Conservation (phyloP, 2,888 invertebrate species). For the Acanthococcus lagerstroemiae region DNA sequence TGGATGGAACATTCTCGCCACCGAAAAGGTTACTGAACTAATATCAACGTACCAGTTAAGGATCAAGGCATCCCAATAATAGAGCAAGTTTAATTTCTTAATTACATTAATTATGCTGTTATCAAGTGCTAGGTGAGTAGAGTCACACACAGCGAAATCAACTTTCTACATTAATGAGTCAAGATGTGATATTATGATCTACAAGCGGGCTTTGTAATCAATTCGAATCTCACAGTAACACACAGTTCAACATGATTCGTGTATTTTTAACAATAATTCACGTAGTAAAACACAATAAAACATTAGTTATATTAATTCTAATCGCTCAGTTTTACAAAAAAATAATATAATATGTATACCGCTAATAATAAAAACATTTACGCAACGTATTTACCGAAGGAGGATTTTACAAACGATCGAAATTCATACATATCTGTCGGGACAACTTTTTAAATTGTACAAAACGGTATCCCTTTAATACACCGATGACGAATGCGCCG, state of each 20-base stretch:
- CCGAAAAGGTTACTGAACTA: too few species aligned
- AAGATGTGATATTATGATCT: neutral
- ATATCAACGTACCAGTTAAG: too few species aligned
- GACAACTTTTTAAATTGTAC: conserved; percentile 5
- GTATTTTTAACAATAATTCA: conserved; percentile 30
- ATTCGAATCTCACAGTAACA: neutral
- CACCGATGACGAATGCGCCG: conserved; percentile 10
- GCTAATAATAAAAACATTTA: conserved; percentile 21
- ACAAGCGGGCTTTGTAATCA: neutral
- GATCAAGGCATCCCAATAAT: too few species aligned
- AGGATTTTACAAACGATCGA: neutral
- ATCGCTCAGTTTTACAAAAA: conserved; percentile 27
- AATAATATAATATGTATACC: conserved; percentile 1
- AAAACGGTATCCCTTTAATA: conserved; percentile 17
- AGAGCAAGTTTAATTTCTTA: too few species aligned
- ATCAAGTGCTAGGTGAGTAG: too few species aligned
- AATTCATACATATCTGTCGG: neutral
- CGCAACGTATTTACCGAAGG: conserved; percentile 14
- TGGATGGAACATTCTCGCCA: too few species aligned
- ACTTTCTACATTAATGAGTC: neutral
- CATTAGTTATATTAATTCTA: conserved; percentile 19
- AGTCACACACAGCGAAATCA: too few species aligned
- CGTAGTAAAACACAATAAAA: conserved; percentile 27
- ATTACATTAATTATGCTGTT: too few species aligned
- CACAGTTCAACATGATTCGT: conserved; percentile 20